Base-by-base conservation (phyloP, 2,113 vertebrate species). In the Brachyhypopomus gauderio region DNA sequence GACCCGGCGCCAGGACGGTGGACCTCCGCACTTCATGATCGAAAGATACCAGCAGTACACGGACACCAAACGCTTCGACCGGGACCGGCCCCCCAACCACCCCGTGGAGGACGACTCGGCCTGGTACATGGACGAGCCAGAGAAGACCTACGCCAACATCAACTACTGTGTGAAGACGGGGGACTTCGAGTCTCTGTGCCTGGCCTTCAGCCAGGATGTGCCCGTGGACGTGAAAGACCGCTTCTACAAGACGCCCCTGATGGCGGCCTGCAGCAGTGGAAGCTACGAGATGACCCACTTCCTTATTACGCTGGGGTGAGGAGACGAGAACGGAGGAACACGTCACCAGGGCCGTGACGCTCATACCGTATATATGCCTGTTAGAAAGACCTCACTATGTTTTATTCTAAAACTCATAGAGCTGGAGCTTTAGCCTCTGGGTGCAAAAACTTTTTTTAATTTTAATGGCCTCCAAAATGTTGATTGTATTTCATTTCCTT, bases 231-330 rank as follows among this genome's bases (percentile, higher is more conserved):
- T 94, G 60, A 92, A 90, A 83, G 96, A 97, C 74, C 91, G 83
- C 23, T 95, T 90, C 22, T 96, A 93, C 82, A 95, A 94, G 90
- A 97, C 95, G 0, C 96, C 95, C 0, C 86, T 97, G n/a, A 96
- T 96, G 93, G 83, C 89, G 1, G 95, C 96, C 0, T 96, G 95
- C 83, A 88, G 90, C 23, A 91, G 17, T 69, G 95, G 94, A 19
- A 95, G 92, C 72, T 86, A 89, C 16, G 87, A 92, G 4, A 81
- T 92, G 0, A 94, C 93, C 63, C 86, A 91, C 73, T 95, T 93
- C 84, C 94, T 96, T 85, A 86, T 96, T 62, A 89, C 90, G 41
- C 92, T 89, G 3, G 94, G 95, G 96, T 96, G 92, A 84, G 92
- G 92, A 83, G 92, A 75, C 17, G 30, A 2, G 30, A 30, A 30